These are phyloP conservation scores for Heterodera carotae DNA, from an alignment of 1,140 invertebrate species.

Conservation along the genomic window DNA sequence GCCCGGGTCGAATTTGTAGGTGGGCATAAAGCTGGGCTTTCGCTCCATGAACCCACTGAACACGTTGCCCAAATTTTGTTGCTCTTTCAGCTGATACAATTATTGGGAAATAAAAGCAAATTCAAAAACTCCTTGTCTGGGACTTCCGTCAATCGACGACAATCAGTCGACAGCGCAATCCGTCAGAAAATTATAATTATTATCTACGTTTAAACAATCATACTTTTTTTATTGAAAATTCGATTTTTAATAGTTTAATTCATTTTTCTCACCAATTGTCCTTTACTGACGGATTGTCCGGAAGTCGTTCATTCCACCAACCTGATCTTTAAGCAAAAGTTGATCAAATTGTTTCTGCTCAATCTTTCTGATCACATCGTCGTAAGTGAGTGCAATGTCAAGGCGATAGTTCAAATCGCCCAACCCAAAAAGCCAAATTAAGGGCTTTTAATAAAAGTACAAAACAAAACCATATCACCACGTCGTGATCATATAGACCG, in stretches of 20 bases:
- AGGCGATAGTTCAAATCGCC: slow-evolving; percentile 96
- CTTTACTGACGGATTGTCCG: no score
- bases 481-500: slow-evolving; percentile 89
- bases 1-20: slow-evolving; percentile 95
- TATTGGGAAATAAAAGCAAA: not conserved
- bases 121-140: no score
- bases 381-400: slow-evolving; percentile 66
- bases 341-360: slow-evolving; percentile 30
- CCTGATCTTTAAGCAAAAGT: slow-evolving; percentile 59
- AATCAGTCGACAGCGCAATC: no score
- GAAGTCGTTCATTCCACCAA: not conserved
- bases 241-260: no score
- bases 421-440: slow-evolving; percentile 66
- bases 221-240: no score
- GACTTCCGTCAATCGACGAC: no score
- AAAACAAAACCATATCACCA: slow-evolving; percentile 80
- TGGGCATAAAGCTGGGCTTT: slow-evolving; percentile 83
- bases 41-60: slow-evolving; percentile 87
- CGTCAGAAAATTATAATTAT: no score
- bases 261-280: no score
- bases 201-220: no score
- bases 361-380: slow-evolving; percentile 49
- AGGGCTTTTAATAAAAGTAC: not conserved
- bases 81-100: slow-evolving; percentile 71
- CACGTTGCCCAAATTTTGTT: slow-evolving; percentile 75